Evolutionary conservation across 2,113 vertebrate genomes (phyloP), one percentile per base, ranked within the genome.

Genomic region (Salvelinus namaycush): DNA sequence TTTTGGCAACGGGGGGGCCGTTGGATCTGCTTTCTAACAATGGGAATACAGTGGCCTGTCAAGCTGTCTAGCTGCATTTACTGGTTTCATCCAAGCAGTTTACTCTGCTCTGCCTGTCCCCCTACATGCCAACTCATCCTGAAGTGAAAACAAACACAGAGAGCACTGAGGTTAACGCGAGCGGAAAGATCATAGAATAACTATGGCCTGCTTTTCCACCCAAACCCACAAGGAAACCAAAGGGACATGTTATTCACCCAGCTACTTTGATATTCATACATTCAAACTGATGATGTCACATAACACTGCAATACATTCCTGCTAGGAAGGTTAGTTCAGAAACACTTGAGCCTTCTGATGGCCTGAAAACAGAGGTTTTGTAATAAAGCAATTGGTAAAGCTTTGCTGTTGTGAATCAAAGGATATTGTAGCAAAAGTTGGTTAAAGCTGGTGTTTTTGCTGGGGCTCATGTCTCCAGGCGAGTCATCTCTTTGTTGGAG

Each of bases 101-200:
- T 14, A 18, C 51, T 4, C 16, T 16, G 39, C 39, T 44, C 39
- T 44, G 39, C 39, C 86, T 87, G 70, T 48, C 76, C 81, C 85
- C 80, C 71, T 12, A 62, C 68, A 74, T 78, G 70, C 72, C 75
- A 80, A 76, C 79, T 79, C 78, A 70, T 74, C 20, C 8, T 62
- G 29, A n/a, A 86, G 76, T 79, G 73, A 78, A 72, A 84, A 76
- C 83, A 73, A 81, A 86, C 72, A 27, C 29, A 44, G 39, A 39
- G 64, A 67, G 71, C 81, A 82, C 62, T 70, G 73, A 65, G 77
- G 24, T 72, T 81, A 79, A 85, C 74, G 76, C 77, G 76, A 81
- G 88, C 86, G 83, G 34, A 83, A 73, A 68, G 66, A 64, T 76
- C 75, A 84, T 87, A 66, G 86, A 88, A 88, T 85, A 88, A 88